Conservation (phyloP, 2,113 vertebrate species). For the Burhinus oedicnemus region DNA sequence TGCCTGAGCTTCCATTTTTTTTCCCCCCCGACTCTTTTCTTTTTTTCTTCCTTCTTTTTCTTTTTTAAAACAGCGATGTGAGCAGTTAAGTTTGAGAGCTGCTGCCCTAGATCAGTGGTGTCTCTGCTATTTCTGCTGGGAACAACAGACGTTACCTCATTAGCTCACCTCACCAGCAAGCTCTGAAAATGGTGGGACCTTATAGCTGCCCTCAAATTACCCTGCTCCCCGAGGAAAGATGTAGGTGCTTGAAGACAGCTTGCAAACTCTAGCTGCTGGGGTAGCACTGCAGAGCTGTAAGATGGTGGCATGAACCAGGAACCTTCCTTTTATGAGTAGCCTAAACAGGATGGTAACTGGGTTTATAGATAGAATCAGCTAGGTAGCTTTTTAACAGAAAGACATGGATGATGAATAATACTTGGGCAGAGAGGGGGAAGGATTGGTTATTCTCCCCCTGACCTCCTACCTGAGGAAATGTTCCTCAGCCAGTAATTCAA, state of each 20-base stretch:
- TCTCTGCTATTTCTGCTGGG: not conserved
- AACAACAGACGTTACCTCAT: not conserved
- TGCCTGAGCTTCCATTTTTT: not conserved
- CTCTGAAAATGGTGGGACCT: not conserved
- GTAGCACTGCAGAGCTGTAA: not conserved
- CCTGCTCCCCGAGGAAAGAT: not conserved
- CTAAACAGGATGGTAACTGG: not conserved
- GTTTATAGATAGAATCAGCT: not conserved
- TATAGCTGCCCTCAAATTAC: not conserved
- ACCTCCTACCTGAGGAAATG: not conserved
- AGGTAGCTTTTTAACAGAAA: not conserved
- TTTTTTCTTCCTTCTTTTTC: accelerated
- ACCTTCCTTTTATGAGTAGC: not conserved
- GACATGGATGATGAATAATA: not conserved
- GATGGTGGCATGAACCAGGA: not conserved
- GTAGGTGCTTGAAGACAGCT: not conserved
- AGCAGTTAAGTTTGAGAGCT: not conserved
- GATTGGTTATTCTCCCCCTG: not conserved
- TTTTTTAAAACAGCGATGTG: not conserved
- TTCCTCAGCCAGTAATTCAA: not conserved
- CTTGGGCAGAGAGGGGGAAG: not conserved
- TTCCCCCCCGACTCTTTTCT: accelerated
- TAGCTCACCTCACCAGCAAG: not conserved
- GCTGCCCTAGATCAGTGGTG: not conserved
- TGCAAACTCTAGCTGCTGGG: not conserved